Evolutionary conservation across 2,888 invertebrate genomes (phyloP), one percentile per base, ranked within the genome.

Genomic region (Epinotia brunnichana): DNA sequence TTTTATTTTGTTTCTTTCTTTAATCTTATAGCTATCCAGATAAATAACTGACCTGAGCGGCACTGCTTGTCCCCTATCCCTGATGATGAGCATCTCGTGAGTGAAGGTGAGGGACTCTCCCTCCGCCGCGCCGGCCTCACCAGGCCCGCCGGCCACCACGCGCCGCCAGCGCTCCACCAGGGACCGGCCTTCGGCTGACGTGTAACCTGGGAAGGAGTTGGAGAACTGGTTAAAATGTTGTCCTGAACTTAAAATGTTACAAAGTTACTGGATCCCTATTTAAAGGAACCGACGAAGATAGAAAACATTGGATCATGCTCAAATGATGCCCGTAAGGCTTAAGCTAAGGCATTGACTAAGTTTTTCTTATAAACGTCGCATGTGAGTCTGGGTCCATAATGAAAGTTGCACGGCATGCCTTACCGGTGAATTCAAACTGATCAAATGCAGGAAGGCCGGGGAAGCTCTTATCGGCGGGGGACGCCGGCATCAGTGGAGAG

Each of bases 361-460:
- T 35, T 35, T 9, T 35, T 35, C 9, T 7, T 7, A 35, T 35
- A 35, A 35, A 35, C 9, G 35, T 35, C 9, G 35, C 35, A 35
- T 35, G 9, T 35, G 35, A 35, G 9, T 0, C 2, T 29, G 5
- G 5, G 7, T 7, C 29, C 29, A 29, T 7, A 29, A 29, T 35
- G 9, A 35, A 35, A 7, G 0, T 35, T 35, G 35, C 35, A 29
- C 7, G 29, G 5, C 29, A 29, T 7, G 29, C n/a, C 61, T 62
- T 63, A 90, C 91, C 90, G 13, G 80, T 83, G 75, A 90, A 91
- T 2, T 78, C 70, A 77, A 91, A 91, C 15, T 76, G 77, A 1
- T 78, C 77, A 51, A 86, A 77, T 75, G 88, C 85, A 0, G 91
- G 91, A 75, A 91, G 81, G 9, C 81, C 89, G 39, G 90, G 88